phyloP scores from a whole-genome alignment of 1,140 invertebrate species.

The Pachypsylla venusta region DNA sequence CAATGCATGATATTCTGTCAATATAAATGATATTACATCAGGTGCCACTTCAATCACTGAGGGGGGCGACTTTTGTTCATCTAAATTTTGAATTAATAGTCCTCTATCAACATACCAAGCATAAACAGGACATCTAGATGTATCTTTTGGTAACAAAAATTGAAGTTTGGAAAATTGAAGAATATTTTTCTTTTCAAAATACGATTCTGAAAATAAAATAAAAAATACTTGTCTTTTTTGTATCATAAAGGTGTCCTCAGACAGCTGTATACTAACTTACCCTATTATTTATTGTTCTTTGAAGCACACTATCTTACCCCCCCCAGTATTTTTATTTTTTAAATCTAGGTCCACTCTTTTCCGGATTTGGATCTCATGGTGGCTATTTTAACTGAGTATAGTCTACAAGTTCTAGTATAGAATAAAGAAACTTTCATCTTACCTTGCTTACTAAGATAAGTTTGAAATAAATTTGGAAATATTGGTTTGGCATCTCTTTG shows the following conservation, averaged over 20 bases:
- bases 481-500: neutral
- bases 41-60: conserved; percentile 6
- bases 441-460: conserved; percentile 1
- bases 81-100: neutral
- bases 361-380: too few species aligned
- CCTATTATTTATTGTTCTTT: too few species aligned
- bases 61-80: conserved; percentile 12
- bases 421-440: neutral
- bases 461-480: neutral
- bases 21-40: conserved; percentile 45
- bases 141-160: neutral
- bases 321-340: too few species aligned
- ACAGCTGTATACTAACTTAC: neutral
- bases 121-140: neutral
- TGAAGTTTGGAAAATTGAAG: conserved; percentile 4
- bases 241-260: neutral
- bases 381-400: too few species aligned
- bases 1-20: conserved; percentile 83
- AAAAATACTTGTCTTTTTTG: too few species aligned
- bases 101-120: conserved; percentile 3
- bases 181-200: neutral
- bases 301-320: too few species aligned
- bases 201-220: conserved; percentile 7
- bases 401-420: too few species aligned
- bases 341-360: too few species aligned